Conservation (phyloP, 1,140 invertebrate species). For the Drosophila pseudoobscura region DNA sequence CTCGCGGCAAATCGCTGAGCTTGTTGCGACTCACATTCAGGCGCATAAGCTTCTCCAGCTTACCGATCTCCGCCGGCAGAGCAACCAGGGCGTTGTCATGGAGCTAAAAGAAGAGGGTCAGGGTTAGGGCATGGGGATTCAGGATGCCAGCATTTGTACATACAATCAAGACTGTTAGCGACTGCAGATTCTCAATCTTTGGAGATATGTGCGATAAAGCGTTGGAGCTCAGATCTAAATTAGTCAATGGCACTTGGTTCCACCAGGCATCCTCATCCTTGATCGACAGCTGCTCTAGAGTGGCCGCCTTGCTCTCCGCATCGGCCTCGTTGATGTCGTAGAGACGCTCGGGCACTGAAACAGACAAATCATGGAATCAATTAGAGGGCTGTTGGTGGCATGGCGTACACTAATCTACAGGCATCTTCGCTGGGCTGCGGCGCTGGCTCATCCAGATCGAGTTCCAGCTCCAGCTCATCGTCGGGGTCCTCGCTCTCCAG, state of each 20-base stretch:
- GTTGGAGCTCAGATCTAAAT: slow-evolving; percentile 93
- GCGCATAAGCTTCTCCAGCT: slow-evolving; percentile 88
- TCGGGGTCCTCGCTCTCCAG: slow-evolving; percentile 75
- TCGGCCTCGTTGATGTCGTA: slow-evolving; percentile 92
- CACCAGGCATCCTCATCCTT: slow-evolving; percentile 91
- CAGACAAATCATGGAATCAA: slow-evolving; percentile 6
- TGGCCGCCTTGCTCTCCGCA: slow-evolving; percentile 86
- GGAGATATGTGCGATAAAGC: slow-evolving; percentile 87
- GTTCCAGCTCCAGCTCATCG: slow-evolving; percentile 62
- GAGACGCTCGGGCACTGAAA: slow-evolving; percentile 91
- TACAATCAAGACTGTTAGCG: slow-evolving; percentile 89
- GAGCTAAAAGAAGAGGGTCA: slow-evolving; percentile 84
- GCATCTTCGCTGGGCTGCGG: slow-evolving; percentile 22
- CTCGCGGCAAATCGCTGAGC: slow-evolving; percentile 86
- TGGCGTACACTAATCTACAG: slow-evolving; percentile 35
- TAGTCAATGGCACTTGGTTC: slow-evolving; percentile 91
- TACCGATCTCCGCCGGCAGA: slow-evolving; percentile 91
- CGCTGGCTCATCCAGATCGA: slow-evolving; percentile 44
- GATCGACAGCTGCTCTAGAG: slow-evolving; percentile 85
- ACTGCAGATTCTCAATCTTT: slow-evolving; percentile 88
- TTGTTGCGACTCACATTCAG: slow-evolving; percentile 93
- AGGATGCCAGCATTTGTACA: slow-evolving; percentile 46
- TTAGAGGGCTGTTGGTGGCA: slow-evolving; percentile 4
- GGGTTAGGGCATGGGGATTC: background rate
- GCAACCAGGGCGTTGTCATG: slow-evolving; percentile 90